phyloP scores from a whole-genome alignment of 2,888 invertebrate species.

The Papilio elwesi region DNA sequence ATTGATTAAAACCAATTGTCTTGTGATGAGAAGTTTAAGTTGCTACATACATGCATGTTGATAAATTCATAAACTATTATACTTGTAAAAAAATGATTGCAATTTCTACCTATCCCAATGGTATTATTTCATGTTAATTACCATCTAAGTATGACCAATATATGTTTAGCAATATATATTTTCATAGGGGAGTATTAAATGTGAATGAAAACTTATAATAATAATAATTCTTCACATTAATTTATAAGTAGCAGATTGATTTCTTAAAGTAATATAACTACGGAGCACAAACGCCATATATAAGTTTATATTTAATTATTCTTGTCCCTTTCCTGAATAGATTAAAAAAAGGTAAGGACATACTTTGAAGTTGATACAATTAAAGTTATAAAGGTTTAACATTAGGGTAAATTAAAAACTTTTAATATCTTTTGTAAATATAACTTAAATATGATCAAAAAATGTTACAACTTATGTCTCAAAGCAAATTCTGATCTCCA shows the following conservation, averaged over 20 bases:
- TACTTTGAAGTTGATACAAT: background rate
- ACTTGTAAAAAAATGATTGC: background rate
- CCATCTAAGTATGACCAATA: background rate
- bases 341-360: background rate
- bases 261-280: background rate
- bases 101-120: background rate
- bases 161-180: slow-evolving; percentile 8
- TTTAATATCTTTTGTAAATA: background rate
- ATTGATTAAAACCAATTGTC: slow-evolving; percentile 10
- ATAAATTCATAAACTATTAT: background rate
- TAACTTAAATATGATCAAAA: background rate
- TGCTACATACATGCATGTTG: background rate
- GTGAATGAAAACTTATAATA: background rate
- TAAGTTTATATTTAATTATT: no score
- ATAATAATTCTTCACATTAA: background rate
- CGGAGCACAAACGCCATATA: background rate
- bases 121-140: background rate
- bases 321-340: background rate
- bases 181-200: background rate
- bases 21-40: background rate
- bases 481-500: background rate
- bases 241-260: background rate
- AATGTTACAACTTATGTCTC: background rate
- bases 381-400: no score
- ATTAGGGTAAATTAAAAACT: background rate